These are phyloP conservation scores for Leucoraja erinaceus DNA, from an alignment of 2,113 vertebrate species.

Conservation along the genomic window DNA sequence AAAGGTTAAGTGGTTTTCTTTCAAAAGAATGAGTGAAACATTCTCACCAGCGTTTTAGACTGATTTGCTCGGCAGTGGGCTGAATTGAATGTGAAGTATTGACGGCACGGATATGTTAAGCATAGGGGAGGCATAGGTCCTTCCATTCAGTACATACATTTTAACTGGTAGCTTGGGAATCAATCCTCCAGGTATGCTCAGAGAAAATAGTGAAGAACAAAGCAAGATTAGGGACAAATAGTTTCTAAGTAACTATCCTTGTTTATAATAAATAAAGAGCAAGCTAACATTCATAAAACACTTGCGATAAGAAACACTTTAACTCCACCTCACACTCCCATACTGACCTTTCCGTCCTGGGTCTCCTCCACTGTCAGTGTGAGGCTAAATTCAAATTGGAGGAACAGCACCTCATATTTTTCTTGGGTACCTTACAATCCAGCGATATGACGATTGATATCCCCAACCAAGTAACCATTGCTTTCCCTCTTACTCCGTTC, in stretches of 20 bases:
- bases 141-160: not conserved
- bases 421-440: too few species aligned
- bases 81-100: not conserved
- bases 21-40: not conserved
- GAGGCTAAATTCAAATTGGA: too few species aligned
- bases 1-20: not conserved
- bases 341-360: too few species aligned
- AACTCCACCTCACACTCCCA: too few species aligned
- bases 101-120: not conserved
- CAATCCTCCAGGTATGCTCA: not conserved
- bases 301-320: too few species aligned
- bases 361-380: too few species aligned
- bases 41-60: not conserved
- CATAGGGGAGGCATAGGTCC: too few species aligned
- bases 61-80: not conserved
- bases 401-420: too few species aligned
- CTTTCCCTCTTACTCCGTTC: too few species aligned
- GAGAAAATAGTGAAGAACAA: not conserved
- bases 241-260: not conserved
- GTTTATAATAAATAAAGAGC: not conserved
- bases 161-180: not conserved
- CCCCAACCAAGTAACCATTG: too few species aligned
- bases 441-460: too few species aligned
- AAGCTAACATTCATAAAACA: not conserved
- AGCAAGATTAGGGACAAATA: not conserved